phyloP scores from a whole-genome alignment of 2,113 vertebrate genomes.

The Lepisosteus osseus region DNA sequence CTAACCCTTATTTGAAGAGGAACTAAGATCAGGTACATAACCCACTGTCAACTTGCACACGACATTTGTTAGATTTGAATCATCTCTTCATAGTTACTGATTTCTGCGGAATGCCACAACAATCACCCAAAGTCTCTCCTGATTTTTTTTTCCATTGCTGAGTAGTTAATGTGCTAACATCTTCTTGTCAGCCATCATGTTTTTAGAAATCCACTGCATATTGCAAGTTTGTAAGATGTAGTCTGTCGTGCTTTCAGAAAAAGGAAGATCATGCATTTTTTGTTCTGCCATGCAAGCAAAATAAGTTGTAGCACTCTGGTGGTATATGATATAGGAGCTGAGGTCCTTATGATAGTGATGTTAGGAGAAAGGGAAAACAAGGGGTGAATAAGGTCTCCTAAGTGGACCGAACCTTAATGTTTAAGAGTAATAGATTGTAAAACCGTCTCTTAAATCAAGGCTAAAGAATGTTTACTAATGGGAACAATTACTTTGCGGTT shows the following conservation, averaged over 20 bases:
- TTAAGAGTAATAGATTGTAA: constrained; percentile 35
- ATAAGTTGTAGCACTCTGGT: neutral
- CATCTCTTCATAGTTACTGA: too few relatives aligned
- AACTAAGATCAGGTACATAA: too few relatives aligned
- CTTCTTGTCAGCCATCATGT: neutral
- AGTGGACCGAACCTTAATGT: constrained; percentile 30
- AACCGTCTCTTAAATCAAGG: constrained; percentile 36
- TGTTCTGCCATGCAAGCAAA: neutral
- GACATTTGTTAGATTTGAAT: too few relatives aligned
- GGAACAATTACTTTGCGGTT: neutral
- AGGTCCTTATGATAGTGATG: neutral
- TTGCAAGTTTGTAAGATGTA: neutral
- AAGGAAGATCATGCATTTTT: neutral
- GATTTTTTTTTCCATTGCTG: neutral
- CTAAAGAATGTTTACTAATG: neutral
- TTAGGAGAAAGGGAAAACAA: neutral
- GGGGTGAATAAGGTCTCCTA: constrained; percentile 10
- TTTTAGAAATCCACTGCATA: neutral
- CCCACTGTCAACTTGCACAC: too few relatives aligned
- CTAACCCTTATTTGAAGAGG: too few relatives aligned
- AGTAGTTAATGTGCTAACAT: neutral
- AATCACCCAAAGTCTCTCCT: neutral
- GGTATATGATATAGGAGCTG: neutral
- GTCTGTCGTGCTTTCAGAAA: neutral
- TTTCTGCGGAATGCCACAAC: too few relatives aligned